Evolutionary conservation across 2,888 invertebrate species (phyloP), one percentile per base, ranked within the genome.

Genomic region (Plebejus argus): DNA sequence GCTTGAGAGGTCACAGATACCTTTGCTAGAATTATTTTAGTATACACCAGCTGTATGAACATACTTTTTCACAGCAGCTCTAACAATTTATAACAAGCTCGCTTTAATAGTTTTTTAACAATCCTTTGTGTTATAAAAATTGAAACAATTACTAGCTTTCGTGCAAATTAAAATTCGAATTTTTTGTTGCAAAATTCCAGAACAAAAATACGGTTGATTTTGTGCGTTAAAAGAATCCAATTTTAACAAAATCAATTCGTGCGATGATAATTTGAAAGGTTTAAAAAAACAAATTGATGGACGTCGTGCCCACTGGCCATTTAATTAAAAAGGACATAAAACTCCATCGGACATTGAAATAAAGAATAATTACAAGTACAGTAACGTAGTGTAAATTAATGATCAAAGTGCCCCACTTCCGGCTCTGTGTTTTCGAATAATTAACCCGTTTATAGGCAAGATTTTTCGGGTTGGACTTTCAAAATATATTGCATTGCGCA

Each of bases 271-370:
- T 74, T 74, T 74, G 74, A 53, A 28, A 74, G 74, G 74, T 74
- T 53, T 81, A 80, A 79, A 80, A 80, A 80, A 78, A 78, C 78
- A 78, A 79, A 74, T 74, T 74, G 49, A 74, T 23, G 74, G 53
- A 15, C 74, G 74, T 28, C 49, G 49, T 5, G 28, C 23, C 23
- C 74, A 66, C 66, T 66, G 28, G 23, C 72, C 79, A 80, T 81
- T 82, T 81, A 80, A 82, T 82, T 82, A 82, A 78, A 80, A 76
- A 78, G 80, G 39, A 78, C 78, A 78, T 77, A 79, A 79, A 78
- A 78, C 15, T 78, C 77, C 80, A 81, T 81, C 81, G 80, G 80
- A 82, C 81, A 81, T 81, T 80, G 79, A 81, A 80, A 78, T 76
- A 78, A 82, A 80, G 80, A 81, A 78, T 81, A 81, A 82, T 81